Conservation (phyloP, 2,797 vertebrate genomes). For the Pteronotus mesoamericanus region DNA sequence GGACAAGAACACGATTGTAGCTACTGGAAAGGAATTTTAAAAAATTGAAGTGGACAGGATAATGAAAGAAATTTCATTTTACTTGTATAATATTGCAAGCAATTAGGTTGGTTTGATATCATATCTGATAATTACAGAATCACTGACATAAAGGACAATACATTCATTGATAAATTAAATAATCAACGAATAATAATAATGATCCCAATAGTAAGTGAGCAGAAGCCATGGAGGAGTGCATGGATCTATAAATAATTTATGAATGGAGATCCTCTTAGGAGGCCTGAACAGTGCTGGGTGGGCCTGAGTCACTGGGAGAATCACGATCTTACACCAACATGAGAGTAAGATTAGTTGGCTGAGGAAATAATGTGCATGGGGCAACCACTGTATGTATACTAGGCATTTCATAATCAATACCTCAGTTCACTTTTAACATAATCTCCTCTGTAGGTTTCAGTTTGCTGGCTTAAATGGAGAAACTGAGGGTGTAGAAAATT, state of each 20-base stretch:
- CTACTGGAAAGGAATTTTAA: background rate
- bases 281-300: background rate
- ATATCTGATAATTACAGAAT: background rate
- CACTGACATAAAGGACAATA: background rate
- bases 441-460: background rate
- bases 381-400: background rate
- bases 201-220: background rate
- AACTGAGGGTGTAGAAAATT: background rate
- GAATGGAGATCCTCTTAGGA: background rate
- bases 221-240: background rate
- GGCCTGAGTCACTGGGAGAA: background rate
- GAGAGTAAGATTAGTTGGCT: background rate
- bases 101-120: background rate
- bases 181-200: background rate
- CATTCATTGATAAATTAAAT: background rate
- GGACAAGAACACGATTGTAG: background rate
- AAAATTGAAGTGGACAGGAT: background rate
- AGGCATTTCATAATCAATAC: background rate
- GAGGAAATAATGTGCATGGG: background rate
- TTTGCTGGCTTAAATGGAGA: background rate
- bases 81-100: background rate
- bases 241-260: background rate
- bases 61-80: background rate
- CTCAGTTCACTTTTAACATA: background rate
- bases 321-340: background rate